These are phyloP conservation scores for Elysia chlorotica DNA, from an alignment of 1,140 invertebrate species.

Conservation along the genomic window DNA sequence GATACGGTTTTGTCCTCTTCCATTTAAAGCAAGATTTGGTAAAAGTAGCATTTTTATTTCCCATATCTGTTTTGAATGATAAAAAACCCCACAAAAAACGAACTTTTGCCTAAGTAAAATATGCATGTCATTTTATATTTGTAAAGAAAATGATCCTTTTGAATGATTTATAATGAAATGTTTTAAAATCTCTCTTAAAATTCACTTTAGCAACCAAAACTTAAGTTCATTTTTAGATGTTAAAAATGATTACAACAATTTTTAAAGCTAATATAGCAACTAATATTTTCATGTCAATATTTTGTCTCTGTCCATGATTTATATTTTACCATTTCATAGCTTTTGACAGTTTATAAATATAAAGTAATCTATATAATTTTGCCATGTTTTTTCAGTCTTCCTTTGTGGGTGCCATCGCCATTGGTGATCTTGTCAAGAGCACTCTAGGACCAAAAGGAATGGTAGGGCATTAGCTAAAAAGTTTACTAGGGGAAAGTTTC, in stretches of 20 bases:
- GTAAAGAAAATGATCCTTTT: not conserved
- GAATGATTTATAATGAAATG: not conserved
- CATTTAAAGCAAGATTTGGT: no score
- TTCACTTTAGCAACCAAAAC: not conserved
- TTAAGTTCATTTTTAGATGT: not conserved
- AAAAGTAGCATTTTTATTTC: no score
- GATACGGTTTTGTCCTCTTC: no score
- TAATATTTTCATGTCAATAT: not conserved
- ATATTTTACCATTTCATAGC: not conserved
- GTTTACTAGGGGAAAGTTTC: no score
- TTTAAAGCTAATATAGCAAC: not conserved
- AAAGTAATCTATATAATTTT: not conserved
- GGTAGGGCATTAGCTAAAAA: no score
- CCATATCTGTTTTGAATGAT: not conserved
- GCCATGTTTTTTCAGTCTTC: constrained; percentile 70
- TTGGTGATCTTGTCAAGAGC: constrained; percentile 97
- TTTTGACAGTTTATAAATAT: not conserved
- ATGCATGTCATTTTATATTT: not conserved
- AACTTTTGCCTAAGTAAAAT: no score
- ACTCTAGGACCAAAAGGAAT: constrained; percentile 99
- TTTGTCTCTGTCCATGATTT: not conserved
- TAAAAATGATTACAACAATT: no score
- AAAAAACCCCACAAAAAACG: no score
- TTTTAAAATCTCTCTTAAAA: not conserved
- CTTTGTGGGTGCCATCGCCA: constrained; percentile 97